A percentile compares a stretch with the other conserved stretches of the same genome.
phyloP scores from a whole-genome alignment of 2,797 vertebrate genomes.

The Epinephelus awoara region DNA sequence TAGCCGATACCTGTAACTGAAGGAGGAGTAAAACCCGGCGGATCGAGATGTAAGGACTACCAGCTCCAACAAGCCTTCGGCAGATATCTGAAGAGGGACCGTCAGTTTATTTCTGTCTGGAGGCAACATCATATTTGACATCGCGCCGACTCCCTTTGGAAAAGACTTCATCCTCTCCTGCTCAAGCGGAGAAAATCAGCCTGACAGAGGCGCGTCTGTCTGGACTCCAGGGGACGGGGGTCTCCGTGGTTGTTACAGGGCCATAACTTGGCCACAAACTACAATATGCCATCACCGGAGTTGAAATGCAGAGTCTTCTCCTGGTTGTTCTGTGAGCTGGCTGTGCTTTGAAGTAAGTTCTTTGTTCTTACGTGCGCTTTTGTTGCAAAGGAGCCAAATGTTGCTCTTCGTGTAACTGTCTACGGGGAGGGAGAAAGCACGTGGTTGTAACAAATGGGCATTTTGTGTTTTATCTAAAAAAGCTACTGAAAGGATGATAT shows the following conservation, averaged over 20 bases:
- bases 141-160: slow-evolving; percentile 29
- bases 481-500: not conserved
- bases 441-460: not conserved
- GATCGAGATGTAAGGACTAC: slow-evolving; percentile 42
- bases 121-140: slow-evolving; percentile 38
- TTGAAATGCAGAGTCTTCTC: slow-evolving; percentile 32
- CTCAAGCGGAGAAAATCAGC: slow-evolving; percentile 9
- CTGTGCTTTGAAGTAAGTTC: slow-evolving; percentile 71
- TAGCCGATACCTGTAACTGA: slow-evolving; percentile 38
- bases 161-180: slow-evolving; percentile 11
- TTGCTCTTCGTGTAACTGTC: not conserved
- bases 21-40: not conserved
- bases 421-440: not conserved
- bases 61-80: slow-evolving; percentile 27
- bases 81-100: slow-evolving; percentile 13
- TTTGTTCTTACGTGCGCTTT: not conserved
- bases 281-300: slow-evolving; percentile 32
- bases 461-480: slow-evolving; percentile 9
- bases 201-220: slow-evolving; percentile 31
- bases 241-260: slow-evolving; percentile 21
- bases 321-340: slow-evolving; percentile 26
- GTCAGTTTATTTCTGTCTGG: slow-evolving; percentile 16
- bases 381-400: not conserved
- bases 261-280: slow-evolving; percentile 44
- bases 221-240: slow-evolving; percentile 37